Evolutionary conservation across 2,888 invertebrate species (phyloP), one percentile per base, ranked within the genome.

Genomic region (Ectropis crepuscularia): DNA sequence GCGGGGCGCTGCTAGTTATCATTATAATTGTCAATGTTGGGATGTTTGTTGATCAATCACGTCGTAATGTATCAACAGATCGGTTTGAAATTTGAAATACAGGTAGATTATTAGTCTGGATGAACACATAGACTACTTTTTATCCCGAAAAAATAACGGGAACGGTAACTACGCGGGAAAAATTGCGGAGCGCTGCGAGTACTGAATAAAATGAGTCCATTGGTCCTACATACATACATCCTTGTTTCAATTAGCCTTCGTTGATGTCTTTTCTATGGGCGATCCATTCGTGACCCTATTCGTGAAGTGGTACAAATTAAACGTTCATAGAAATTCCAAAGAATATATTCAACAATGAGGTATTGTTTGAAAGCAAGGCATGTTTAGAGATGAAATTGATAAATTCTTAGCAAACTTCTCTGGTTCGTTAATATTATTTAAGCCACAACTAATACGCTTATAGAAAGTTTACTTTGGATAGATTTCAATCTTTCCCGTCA

Each of bases 401-500:
- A 55, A 16, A 6, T 51, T 50, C 37, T 45, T 53, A 55, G 50
- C 46, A 60, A 46, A 57, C 37, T 12, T 51, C 48, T 51, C 55
- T 48, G 38, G 48, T 57, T 49, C 42, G n/a, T 47, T n/a, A 57
- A 37, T 54, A 63, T 42, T 64, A 54, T 61, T 54, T 42, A 57
- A 36, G 11, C 48, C 53, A 70, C 67, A 57, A 61, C 50, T 38
- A 38, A 41, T 61, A 66, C 59, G 58, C 72, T 65, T 66, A 70
- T 80, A 78, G 78, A 81, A 80, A 81, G 77, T 76, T 41, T 47
- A 55, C 28, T 55, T 65, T 50, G 69, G 46, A 53, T 60, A 71
- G 81, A 81, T 82, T 79, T 64, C 61, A 72, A 82, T 81, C 80
- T 78, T 74, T 79, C 75, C 75, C 77, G 66, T 75, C 78, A 77